Evolutionary conservation across 2,888 invertebrate species (phyloP), one percentile per base, ranked within the genome.

Genomic region (Andrena marginata): DNA sequence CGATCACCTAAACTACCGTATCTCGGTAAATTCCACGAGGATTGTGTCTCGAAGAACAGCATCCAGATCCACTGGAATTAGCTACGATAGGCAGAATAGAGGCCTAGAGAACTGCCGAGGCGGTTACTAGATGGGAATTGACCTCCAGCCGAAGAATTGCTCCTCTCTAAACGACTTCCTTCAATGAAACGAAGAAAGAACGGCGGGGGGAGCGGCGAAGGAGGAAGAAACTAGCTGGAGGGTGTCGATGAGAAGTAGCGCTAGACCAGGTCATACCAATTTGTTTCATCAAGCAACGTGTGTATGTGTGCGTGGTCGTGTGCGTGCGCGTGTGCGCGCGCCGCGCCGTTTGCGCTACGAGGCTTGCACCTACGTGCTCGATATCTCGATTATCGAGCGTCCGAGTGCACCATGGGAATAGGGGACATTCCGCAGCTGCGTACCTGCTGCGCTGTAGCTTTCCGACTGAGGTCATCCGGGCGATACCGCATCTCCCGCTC

Each of bases 381-480:
- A 87, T 87, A 86, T 87, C 87, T 80, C 87, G 87, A 82, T 84
- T 87, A 87, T 87, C 87, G 87, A 87, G 80, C 86, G 86, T 76
- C 80, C 84, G 81, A 85, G 85, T 78, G 84, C 85, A 72, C 85
- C 81, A 85, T 84, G 78, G 79, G 83, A 80, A 87, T 87, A 87
- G 85, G 81, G 87, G 87, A 85, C 87, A 85, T 78, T 85, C 83
- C 81, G 87, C 87, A 85, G 83, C 85, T 84, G 87, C 85, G 87
- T 87, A 87, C 87, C 87, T 85, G 87, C 82, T 62, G 77, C 77
- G 65, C 68, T 67, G 77, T 63, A 80, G 80, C 85, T 80, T 80
- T 77, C 72, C 69, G 71, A 80, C 82, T 72, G 70, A 67, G 85
- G 83, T 85, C 84, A 83, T 63, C 85, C 80, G 85, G 82, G 79